These are phyloP conservation scores for Corythoichthys intestinalis DNA, from an alignment of 2,113 vertebrate species.

Conservation along the genomic window DNA sequence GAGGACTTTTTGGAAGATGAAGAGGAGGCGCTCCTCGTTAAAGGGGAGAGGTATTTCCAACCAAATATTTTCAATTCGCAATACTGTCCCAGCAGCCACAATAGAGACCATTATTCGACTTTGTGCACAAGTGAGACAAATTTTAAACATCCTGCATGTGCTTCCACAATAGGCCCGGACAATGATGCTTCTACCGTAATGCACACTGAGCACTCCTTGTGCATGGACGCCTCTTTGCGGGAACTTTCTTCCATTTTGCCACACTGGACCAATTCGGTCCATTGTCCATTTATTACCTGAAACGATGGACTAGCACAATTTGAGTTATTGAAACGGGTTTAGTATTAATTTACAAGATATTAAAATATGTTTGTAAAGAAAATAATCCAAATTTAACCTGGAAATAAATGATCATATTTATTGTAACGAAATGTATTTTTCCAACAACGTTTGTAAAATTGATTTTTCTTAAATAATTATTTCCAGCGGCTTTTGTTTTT, in stretches of 20 bases:
- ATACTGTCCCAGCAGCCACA: conserved; percentile 81
- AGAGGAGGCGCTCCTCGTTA: conserved; percentile 78
- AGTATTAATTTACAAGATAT: conserved; percentile 1
- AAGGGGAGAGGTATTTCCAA: conserved; percentile 86
- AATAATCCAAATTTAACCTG: conserved; percentile 68
- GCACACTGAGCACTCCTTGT: conserved; percentile 75
- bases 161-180: conserved; percentile 91
- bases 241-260: conserved; percentile 91
- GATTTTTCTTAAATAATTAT: not conserved
- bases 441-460: not conserved
- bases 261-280: conserved; percentile 83
- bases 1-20: conserved; percentile 81
- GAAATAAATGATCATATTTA: conserved; percentile 80
- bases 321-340: conserved; percentile 81
- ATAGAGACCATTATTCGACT: conserved; percentile 82
- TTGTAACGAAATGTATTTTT: conserved; percentile 67
- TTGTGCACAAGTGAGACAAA: conserved; percentile 95
- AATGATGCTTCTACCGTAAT: conserved; percentile 86
- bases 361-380: too few relatives aligned
- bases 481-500: not conserved
- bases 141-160: conserved; percentile 92
- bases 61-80: conserved; percentile 84
- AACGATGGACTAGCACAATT: conserved; percentile 91
- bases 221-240: conserved; percentile 86
- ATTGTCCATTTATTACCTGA: conserved; percentile 86